Conservation (phyloP, 2,888 invertebrate species). For the Gonocerus acuteangulatus region DNA sequence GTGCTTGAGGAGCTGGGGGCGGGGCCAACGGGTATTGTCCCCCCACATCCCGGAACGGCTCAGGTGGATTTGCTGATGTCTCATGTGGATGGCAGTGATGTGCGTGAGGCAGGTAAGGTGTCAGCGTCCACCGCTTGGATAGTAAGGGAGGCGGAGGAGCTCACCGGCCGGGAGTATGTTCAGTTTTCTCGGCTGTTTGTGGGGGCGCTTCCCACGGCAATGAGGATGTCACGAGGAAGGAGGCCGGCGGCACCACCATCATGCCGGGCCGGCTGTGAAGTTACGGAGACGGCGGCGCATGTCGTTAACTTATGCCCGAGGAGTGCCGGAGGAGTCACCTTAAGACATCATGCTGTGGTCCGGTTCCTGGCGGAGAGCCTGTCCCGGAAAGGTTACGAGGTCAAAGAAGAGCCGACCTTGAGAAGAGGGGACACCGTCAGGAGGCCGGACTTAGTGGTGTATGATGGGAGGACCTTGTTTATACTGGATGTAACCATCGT, state of each 20-base stretch:
- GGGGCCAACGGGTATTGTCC: no score
- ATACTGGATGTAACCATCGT: conserved; percentile 22
- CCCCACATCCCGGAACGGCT: no score
- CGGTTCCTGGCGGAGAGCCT: not conserved
- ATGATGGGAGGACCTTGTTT: not conserved
- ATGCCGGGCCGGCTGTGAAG: conserved; percentile 41
- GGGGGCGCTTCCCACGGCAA: conserved; percentile 40
- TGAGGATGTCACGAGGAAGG: conserved; percentile 39
- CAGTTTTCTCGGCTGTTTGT: not conserved
- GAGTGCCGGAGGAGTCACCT: conserved; percentile 42
- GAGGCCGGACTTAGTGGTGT: not conserved
- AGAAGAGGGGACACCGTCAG: not conserved
- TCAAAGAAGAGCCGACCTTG: not conserved
- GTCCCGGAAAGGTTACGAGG: not conserved
- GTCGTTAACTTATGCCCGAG: conserved; percentile 41
- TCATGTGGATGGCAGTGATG: no score
- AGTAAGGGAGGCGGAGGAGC: no score
- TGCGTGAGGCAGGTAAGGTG: no score
- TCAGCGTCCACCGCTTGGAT: no score
- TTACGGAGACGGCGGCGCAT: no score
- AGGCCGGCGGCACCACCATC: not conserved
- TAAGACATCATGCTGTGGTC: conserved; percentile 38
- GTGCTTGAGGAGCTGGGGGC: no score
- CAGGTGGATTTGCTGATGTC: no score
- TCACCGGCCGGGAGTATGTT: no score